Evolutionary conservation across 2,113 vertebrate genomes (phyloP).

Genomic region (Herpailurus yagouaroundi): DNA sequence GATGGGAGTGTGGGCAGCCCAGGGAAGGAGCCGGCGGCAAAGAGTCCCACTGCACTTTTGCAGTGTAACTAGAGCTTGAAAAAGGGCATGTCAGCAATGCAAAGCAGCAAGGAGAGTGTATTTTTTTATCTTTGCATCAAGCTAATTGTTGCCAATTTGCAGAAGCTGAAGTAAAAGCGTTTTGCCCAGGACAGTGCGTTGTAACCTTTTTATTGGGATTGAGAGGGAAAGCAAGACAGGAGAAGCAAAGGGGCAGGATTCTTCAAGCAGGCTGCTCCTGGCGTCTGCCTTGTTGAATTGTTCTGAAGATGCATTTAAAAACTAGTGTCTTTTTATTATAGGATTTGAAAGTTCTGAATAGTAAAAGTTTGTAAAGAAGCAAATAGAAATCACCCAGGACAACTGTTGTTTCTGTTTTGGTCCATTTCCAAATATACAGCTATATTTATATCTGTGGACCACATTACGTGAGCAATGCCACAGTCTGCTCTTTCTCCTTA

Average conservation of each 20-base stretch:
- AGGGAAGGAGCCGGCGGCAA: neutral
- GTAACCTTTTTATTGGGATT: neutral
- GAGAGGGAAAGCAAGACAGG: neutral
- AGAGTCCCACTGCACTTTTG: constrained; percentile 12
- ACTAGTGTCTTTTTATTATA: neutral
- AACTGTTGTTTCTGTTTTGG: neutral
- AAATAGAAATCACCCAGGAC: neutral
- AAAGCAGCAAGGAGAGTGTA: constrained; percentile 12
- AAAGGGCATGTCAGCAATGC: neutral
- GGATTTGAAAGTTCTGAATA: neutral
- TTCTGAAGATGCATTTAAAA: neutral
- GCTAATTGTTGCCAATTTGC: constrained; percentile 62
- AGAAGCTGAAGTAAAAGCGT: constrained; percentile 32
- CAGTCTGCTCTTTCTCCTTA: neutral
- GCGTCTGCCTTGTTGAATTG: neutral
- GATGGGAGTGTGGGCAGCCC: neutral
- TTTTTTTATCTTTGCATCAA: constrained; percentile 58
- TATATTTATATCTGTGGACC: neutral
- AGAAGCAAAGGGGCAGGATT: neutral
- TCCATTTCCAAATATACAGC: neutral
- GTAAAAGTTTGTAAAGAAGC: neutral
- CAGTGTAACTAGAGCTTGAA: constrained; percentile 39
- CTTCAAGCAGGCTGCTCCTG: neutral
- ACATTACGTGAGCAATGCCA: neutral
- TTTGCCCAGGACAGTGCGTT: neutral